Conservation (phyloP, 2,888 invertebrate species). For the Matsumyia berberina region DNA sequence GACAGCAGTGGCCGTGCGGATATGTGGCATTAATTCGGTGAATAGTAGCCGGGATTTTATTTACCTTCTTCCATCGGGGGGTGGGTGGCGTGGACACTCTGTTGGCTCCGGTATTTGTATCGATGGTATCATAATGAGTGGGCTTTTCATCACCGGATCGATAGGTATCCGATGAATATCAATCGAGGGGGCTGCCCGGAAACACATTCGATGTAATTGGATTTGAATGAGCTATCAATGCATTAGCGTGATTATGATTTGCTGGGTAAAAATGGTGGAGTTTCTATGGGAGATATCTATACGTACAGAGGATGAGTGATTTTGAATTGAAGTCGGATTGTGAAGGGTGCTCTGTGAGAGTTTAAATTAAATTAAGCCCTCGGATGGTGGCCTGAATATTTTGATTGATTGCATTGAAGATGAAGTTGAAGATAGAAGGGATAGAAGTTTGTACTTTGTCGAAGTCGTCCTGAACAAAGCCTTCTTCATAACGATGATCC, state of each 20-base stretch:
- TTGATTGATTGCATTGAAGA: no score
- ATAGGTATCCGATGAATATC: constrained; percentile 64
- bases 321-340: constrained; percentile 3
- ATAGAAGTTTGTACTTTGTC: no score
- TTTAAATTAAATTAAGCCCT: no score
- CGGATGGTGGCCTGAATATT: no score
- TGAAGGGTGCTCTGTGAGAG: background rate
- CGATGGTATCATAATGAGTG: constrained; percentile 17
- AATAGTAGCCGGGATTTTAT: constrained; percentile 55
- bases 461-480: no score
- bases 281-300: background rate
- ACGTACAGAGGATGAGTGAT: constrained; percentile 2
- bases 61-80: constrained; percentile 28
- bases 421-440: no score
- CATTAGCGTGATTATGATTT: constrained; percentile 23
- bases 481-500: no score
- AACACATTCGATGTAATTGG: constrained; percentile 64
- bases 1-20: constrained; percentile 23
- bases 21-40: constrained; percentile 59
- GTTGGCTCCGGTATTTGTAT: constrained; percentile 1
- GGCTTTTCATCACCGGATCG: constrained; percentile 52
- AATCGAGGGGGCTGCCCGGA: constrained; percentile 27
- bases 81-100: background rate
- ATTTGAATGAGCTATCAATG: constrained; percentile 18
- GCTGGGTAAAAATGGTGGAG: background rate